Evolutionary conservation across 1,140 invertebrate species (phyloP), one percentile per base, ranked within the genome.

Genomic region (Venustaconcha ellipsiformis): DNA sequence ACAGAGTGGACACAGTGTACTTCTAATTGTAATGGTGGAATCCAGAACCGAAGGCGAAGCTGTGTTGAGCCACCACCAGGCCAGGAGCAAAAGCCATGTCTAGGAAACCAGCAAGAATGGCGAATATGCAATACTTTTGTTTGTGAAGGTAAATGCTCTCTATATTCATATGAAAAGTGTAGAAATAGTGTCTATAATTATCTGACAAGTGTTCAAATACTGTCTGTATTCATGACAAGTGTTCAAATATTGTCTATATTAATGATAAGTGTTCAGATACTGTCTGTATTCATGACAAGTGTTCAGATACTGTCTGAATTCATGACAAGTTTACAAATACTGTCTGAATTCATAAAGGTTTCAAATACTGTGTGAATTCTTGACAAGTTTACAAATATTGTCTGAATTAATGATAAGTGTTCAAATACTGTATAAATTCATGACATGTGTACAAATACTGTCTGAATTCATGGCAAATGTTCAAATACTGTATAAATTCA

Each of bases 121-220:
- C 78, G 86, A 64, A 83, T 85, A 82, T 88, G 86, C 73, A 88
- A 88, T 81, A 84, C 82, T 26, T 80, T 81, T 12, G 70, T 74
- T 37, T 88, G 86, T 82, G 67, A 71, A 77, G 82, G 86, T 85
- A 80, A 67, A 76, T 75, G 1, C 17, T 20, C 14, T 57, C 18
- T 6, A 69, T 18, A 55, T 17, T 17, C n/a, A 18, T 20, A 13
- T 67, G 17, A 37, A 14, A 20, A 67, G 18, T 67, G 30, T 67
- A 8, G 11, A 20, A 17, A 23, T 12, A n/a, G 3, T 37, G 1
- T 55, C 67, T 55, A 56, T 56, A 55, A 3, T 55, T 12, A 15
- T 14, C 13, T 18, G 18, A 23, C 18, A n/a, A 62, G 18, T 62
- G 18, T n/a, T 8, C 6, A 48, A 48, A 48, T 48, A 48, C 37